Conservation (phyloP, 2,888 invertebrate species). For the Tipula vernalis region DNA sequence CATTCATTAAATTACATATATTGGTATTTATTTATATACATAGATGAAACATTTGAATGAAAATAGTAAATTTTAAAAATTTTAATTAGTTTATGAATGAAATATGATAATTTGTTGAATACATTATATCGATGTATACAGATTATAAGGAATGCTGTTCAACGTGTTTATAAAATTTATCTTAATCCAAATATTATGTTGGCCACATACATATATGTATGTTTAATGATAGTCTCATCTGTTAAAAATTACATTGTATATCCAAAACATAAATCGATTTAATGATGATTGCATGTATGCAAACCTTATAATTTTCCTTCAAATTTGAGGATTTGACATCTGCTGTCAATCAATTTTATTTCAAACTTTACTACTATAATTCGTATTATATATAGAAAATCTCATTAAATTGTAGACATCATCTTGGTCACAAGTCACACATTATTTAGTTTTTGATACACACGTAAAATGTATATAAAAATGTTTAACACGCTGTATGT, state of each 20-base stretch:
- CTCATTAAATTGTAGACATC: not conserved
- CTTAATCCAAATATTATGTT: not conserved
- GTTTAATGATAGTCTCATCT: not conserved
- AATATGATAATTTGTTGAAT: not conserved
- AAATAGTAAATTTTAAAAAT: not conserved
- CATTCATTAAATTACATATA: not conserved
- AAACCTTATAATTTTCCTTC: not conserved
- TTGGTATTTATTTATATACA: not conserved
- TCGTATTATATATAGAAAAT: not conserved
- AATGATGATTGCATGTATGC: not conserved
- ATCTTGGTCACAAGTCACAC: not conserved
- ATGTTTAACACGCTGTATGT: not conserved
- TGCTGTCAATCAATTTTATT: constrained; percentile 4
- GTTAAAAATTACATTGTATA: not conserved
- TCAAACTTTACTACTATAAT: not conserved
- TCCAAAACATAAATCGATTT: not conserved
- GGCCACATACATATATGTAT: not conserved
- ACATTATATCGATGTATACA: not conserved
- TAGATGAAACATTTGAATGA: not conserved
- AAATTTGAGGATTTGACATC: not conserved
- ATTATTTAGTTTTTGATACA: not conserved
- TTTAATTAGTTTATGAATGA: not conserved
- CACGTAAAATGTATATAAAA: not conserved
- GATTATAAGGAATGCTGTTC: not conserved
- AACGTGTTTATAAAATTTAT: not conserved